phyloP scores from a whole-genome alignment of 2,797 vertebrate genomes.

The Helostoma temminkii region DNA sequence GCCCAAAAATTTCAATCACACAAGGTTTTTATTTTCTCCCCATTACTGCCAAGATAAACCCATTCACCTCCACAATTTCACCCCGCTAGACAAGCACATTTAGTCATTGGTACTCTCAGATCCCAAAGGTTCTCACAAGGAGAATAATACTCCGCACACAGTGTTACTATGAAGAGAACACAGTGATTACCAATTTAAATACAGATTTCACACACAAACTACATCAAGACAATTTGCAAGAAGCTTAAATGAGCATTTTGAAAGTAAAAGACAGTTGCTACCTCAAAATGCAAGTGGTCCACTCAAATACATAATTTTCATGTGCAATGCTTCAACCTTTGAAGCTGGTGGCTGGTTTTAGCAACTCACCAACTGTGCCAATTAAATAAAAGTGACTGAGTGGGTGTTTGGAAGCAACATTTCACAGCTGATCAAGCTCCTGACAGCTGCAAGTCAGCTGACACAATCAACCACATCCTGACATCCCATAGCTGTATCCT shows the following conservation, averaged over 20 bases:
- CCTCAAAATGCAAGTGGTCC: neutral
- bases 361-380: slow-evolving; percentile 39
- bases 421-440: slow-evolving; percentile 52
- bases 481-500: neutral
- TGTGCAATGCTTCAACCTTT: slow-evolving; percentile 17
- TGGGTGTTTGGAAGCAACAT: slow-evolving; percentile 47
- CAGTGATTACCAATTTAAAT: slow-evolving; percentile 33
- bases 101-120: slow-evolving; percentile 59
- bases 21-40: slow-evolving; percentile 37
- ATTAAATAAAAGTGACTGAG: slow-evolving; percentile 56
- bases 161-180: slow-evolving; percentile 7
- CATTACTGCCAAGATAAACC: slow-evolving; percentile 57
- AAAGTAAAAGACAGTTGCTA: neutral
- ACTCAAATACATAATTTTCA: neutral
- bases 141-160: slow-evolving; percentile 15
- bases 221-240: neutral
- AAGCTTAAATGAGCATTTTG: neutral
- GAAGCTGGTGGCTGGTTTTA: slow-evolving; percentile 33
- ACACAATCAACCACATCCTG: slow-evolving; percentile 17
- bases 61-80: slow-evolving; percentile 61
- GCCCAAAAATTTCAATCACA: slow-evolving; percentile 63
- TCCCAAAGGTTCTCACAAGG: slow-evolving; percentile 46
- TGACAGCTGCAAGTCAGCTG: slow-evolving; percentile 44
- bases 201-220: neutral
- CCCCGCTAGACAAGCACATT: slow-evolving; percentile 52